Base-by-base conservation (phyloP, 2,888 invertebrate genomes). In the Perizoma affinitatum region DNA sequence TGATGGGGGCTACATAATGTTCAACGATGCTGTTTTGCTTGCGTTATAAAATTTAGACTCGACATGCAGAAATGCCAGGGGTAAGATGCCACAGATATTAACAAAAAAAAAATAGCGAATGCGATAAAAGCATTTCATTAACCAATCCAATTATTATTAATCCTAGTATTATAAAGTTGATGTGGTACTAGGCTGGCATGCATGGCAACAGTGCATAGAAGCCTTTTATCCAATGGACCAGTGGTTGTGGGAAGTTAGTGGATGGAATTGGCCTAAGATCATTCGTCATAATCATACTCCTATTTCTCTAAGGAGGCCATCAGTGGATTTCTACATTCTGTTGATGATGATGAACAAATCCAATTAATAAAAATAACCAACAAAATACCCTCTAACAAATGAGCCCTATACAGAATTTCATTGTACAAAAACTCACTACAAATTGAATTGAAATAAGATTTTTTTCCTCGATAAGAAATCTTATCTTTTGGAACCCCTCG, bases 381-480 rank as follows among this genome's bases (percentile, higher is more conserved):
- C 43, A 41, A 48, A 47, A 54, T 43, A 10, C 51, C 46, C 51
- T 46, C 36, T 42, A 44, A 62, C 46, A 62, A 57, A 62, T 54
- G 54, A 58, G 54, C 54, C 22, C 41, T 34, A 58, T 42, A 54
- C 9, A 43, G 9, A 54, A 55, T 43, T 54, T 51, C 54, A 51
- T 58, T 44, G 47, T 51, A 51, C n/a, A 52, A 35, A 61, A 55
- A 69, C 72, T 73, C 73, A 67, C 60, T 65, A 66, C 70, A 70
- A 68, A 69, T 69, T 66, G 67, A 66, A 70, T 76, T 72, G 74
- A 73, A 69, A 63, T 66, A 75, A 79, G 79, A 78, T 79, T 80
- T 86, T 86, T 22, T 82, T 85, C 76, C 77, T 76, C 75, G 89
- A 90, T 90, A 90, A 88, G 90, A 88, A 91, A 90, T 86, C 86